These are phyloP conservation scores for Rhadina sibilatrix DNA, from an alignment of 2,113 vertebrate genomes.

Conservation along the genomic window DNA sequence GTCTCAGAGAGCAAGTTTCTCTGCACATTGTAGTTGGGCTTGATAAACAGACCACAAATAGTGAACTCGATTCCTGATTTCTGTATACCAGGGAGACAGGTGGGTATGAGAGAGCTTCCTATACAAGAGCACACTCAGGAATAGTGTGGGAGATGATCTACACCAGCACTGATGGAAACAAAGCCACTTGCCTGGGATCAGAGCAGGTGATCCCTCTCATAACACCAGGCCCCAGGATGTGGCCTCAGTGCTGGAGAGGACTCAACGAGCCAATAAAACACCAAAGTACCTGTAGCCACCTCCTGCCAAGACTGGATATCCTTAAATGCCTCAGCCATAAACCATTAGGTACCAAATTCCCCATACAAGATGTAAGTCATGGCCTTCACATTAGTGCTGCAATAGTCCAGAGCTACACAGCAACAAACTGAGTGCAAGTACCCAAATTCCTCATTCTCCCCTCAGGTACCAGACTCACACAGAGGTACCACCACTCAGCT, in stretches of 20 bases:
- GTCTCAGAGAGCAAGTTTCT: neutral
- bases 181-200: neutral
- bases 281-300: neutral
- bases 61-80: neutral
- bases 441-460: neutral
- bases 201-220: neutral
- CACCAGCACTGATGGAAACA: neutral
- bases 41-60: neutral
- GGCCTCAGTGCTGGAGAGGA: neutral
- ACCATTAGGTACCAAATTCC: neutral
- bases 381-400: neutral
- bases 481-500: neutral
- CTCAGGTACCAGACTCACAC: neutral
- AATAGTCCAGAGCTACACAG: neutral
- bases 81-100: neutral
- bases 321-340: neutral
- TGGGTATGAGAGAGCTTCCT: neutral
- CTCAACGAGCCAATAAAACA: neutral
- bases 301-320: neutral
- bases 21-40: neutral
- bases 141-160: neutral
- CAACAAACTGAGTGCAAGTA: neutral
- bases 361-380: rapidly evolving
- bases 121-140: neutral
- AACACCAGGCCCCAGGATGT: neutral